Evolutionary conservation across 2,113 vertebrate species (phyloP).

Genomic region (Mirounga angustirostris): DNA sequence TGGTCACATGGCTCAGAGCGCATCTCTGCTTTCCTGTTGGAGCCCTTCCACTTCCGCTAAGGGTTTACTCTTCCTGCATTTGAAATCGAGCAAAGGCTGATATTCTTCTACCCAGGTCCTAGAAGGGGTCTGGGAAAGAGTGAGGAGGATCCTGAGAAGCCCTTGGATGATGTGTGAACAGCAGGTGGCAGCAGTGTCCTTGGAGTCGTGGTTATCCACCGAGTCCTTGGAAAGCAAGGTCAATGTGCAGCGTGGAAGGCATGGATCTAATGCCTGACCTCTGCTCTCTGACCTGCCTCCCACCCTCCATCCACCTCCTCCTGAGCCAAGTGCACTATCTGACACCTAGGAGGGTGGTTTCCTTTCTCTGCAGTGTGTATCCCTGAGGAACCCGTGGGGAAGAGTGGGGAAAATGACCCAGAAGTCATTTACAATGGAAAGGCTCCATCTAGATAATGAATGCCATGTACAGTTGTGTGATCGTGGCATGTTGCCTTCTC

Average conservation of each 20-base stretch:
- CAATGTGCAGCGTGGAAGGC: accelerated
- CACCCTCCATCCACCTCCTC: not conserved
- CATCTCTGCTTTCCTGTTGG: not conserved
- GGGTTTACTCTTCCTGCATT: not conserved
- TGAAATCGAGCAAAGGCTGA: not conserved
- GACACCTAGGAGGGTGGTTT: not conserved
- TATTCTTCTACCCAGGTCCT: not conserved
- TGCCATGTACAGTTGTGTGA: not conserved
- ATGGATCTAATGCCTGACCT: not conserved
- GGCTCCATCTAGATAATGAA: not conserved
- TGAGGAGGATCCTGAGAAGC: not conserved
- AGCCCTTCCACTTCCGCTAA: not conserved
- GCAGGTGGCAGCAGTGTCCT: constrained; percentile 84
- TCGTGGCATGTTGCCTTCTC: not conserved
- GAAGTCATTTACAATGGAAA: not conserved
- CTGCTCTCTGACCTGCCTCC: not conserved
- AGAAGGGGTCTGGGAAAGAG: not conserved
- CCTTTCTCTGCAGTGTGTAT: not conserved
- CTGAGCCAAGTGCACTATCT: not conserved
- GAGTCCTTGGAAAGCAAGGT: not conserved
- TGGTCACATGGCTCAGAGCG: not conserved
- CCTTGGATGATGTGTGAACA: constrained; percentile 23
- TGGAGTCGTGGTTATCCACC: not conserved
- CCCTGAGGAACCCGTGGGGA: not conserved
- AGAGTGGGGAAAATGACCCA: not conserved